A percentile compares a stretch with the other conserved stretches of the same genome.
phyloP scores from a whole-genome alignment of 2,888 invertebrate genomes.

The Leptopilina myrica region DNA sequence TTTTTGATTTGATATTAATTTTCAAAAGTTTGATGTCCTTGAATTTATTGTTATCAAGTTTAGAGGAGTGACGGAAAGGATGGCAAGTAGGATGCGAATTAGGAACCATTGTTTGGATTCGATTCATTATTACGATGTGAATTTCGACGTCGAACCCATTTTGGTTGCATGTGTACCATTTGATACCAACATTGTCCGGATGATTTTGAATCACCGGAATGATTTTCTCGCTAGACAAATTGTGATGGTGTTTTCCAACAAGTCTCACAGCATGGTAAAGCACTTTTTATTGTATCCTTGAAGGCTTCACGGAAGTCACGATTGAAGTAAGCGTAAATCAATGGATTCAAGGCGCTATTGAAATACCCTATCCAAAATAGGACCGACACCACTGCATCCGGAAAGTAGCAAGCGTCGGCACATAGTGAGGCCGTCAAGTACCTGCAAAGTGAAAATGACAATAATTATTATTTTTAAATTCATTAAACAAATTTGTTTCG shows the following conservation, averaged over 20 bases:
- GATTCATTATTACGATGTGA: not conserved
- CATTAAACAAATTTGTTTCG: not conserved
- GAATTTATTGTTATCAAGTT: not conserved
- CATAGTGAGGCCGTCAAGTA: slow-evolving; percentile 91
- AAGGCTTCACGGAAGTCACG: slow-evolving; percentile 98
- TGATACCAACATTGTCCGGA: slow-evolving; percentile 24
- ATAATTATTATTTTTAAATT: slow-evolving; percentile 15
- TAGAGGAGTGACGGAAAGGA: no score
- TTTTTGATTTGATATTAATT: not conserved
- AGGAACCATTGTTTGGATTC: not conserved
- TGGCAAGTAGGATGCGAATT: not conserved
- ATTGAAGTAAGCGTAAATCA: slow-evolving; percentile 97
- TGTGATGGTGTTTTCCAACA: slow-evolving; percentile 85
- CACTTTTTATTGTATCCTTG: slow-evolving; percentile 91
- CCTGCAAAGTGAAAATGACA: slow-evolving; percentile 78
- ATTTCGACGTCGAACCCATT: slow-evolving; percentile 5
- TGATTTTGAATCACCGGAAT: slow-evolving; percentile 28
- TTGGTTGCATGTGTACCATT: slow-evolving; percentile 4
- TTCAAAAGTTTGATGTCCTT: not conserved
- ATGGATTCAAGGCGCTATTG: slow-evolving; percentile 95
- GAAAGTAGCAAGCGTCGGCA: slow-evolving; percentile 84
- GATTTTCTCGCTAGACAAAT: slow-evolving; percentile 78
- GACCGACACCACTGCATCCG: slow-evolving; percentile 83
- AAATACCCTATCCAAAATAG: slow-evolving; percentile 98
- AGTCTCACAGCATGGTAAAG: slow-evolving; percentile 88